These are phyloP conservation scores for Dicerorhinus sumatrensis DNA, from an alignment of 2,113 vertebrate species.

Conservation along the genomic window DNA sequence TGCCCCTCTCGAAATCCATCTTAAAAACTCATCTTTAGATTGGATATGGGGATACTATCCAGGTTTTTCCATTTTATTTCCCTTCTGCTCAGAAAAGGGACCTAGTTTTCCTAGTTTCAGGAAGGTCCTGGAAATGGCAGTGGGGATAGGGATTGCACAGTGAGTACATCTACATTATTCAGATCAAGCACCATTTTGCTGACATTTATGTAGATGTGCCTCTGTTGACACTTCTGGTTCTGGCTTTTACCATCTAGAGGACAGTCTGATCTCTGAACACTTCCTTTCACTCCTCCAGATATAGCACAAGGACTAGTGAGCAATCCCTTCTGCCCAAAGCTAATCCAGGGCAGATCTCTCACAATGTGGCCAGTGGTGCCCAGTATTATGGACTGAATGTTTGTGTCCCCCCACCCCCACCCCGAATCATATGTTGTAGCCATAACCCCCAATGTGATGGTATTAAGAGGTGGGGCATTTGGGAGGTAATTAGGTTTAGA, in stretches of 20 bases:
- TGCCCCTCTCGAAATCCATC: not conserved
- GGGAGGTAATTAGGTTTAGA: not conserved
- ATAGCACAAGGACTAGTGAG: not conserved
- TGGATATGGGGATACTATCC: not conserved
- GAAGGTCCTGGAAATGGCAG: not conserved
- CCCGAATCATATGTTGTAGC: not conserved
- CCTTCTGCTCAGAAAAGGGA: not conserved
- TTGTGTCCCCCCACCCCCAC: not conserved
- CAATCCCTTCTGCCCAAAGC: not conserved
- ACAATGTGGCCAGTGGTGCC: not conserved
- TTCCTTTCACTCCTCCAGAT: not conserved
- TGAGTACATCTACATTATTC: not conserved
- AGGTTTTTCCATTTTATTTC: not conserved
- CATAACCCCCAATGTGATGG: not conserved
- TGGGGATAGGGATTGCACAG: not conserved
- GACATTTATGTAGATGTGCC: not conserved
- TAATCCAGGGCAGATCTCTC: not conserved
- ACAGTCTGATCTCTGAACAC: not conserved
- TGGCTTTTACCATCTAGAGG: not conserved
- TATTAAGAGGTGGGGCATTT: not conserved
- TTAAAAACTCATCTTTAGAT: slow-evolving; percentile 8
- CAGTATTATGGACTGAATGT: not conserved
- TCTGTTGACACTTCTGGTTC: not conserved
- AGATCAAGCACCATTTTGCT: not conserved
- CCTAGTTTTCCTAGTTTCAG: too few species aligned